These are phyloP conservation scores for Geophilus truncorum DNA, from an alignment of 2,888 invertebrate genomes.

Conservation along the genomic window DNA sequence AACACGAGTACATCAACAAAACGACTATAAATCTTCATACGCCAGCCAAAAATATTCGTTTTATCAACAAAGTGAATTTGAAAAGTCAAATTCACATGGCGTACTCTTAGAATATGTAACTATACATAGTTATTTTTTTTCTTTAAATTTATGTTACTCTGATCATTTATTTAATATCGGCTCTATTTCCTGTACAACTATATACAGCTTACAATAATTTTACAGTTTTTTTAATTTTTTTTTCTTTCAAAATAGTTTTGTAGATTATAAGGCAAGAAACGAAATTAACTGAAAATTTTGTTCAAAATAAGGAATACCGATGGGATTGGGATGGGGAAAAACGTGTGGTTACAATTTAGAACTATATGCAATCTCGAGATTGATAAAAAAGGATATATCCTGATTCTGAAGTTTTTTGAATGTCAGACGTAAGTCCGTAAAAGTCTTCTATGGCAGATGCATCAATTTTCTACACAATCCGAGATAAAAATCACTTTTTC, in stretches of 20 bases:
- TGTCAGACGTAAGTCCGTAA: slow-evolving; percentile 96
- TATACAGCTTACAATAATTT: slow-evolving; percentile 17
- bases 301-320: not conserved
- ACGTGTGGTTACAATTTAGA: not conserved
- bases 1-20: not conserved
- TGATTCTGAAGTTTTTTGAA: slow-evolving; percentile 98
- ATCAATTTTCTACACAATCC: slow-evolving; percentile 85
- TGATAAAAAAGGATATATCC: slow-evolving; percentile 99
- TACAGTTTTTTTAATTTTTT: not conserved
- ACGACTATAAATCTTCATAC: not conserved
- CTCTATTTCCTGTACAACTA: slow-evolving; percentile 21
- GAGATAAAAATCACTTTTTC: slow-evolving; percentile 29
- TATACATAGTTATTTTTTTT: not conserved
- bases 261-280: not conserved
- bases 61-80: not conserved
- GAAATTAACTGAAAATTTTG: not conserved
- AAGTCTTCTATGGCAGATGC: slow-evolving; percentile 99
- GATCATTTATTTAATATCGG: slow-evolving; percentile 13
- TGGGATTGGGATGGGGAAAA: not conserved
- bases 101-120: not conserved
- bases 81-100: not conserved
- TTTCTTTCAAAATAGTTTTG: not conserved
- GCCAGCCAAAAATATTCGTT: not conserved
- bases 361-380: slow-evolving; percentile 62
- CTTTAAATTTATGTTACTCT: not conserved